Base-by-base conservation (phyloP, 2,113 vertebrate genomes). In the Chelonoidis abingdonii region DNA sequence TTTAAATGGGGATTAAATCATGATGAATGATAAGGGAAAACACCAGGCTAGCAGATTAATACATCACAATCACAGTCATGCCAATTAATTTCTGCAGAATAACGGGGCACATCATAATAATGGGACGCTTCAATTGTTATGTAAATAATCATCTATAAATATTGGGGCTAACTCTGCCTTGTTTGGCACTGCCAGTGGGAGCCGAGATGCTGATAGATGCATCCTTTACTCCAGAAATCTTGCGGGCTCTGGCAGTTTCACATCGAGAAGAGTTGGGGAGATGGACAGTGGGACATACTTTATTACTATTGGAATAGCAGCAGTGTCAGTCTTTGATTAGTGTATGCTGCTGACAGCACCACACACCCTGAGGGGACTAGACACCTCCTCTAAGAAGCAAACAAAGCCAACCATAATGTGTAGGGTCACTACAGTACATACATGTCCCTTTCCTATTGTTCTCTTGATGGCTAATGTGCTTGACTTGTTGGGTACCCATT, bases 21-120 rank as follows among this genome's bases (percentile, higher is more conserved):
- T 47, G 44, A 87, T 69, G 75, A 79, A 86, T 92, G 95, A 93
- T 57, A 78, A 38, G 44, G 93, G 5, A 50, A 89, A 92, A 92
- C 85, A 5, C 8, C n/a, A 41, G 5, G 14, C 24, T 53, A 91
- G n/a, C 65, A 93, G 54, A 91, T 94, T 88, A 97, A 93, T 95
- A 96, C 5, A 62, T 95, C 56, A 93, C 65, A 89, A 96, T 93
- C 79, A 80, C 27, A 95, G 44, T 69, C 87, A 93, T 87, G 16
- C 31, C 82, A 94, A 87, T 94, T 96, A 96, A 95, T 97, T 95
- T 89, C 84, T 90, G 44, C 72, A 95, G 84, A 93, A 89, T 81
- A 97, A 95, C 81, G 35, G 52, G 87, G 93, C 81, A 90, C 44
- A 92, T 95, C 62, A 94, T 56, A 90, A 85, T 90, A 44, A 80